Evolutionary conservation across 2,797 vertebrate genomes (phyloP), one percentile per base, ranked within the genome.

Genomic region (Lerista edwardsae): DNA sequence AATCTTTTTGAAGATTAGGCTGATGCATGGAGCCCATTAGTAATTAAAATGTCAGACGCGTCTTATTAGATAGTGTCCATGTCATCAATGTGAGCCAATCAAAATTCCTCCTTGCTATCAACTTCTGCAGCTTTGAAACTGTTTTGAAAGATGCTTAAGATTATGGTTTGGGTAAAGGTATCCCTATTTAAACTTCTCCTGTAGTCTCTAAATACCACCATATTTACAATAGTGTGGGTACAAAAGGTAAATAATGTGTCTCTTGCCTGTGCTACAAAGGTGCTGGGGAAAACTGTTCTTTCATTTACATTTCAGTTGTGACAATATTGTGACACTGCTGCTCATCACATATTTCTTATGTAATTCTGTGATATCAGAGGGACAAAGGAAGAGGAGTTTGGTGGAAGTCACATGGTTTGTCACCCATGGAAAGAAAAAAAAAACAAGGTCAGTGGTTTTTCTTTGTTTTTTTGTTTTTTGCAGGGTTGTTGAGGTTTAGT

Each of bases 371-470:
- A 79, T 89, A 81, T 90, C 90, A 86, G n/a, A 88, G 74, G 68
- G 73, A 87, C 84, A 87, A 89, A 93, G 90, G 85, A 90, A 87
- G 78, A 90, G 31, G 73, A 84, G 84, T 92, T 74, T 88, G 93
- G 82, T 92, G 87, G 82, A 92, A 94, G 93, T 88, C 84, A 91
- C 89, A 88, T 84, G 51, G 39, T 90, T 93, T 87, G 59, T 93
- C 84, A 85, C 39, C 83, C 36, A 44, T 29, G 59, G 23, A 71
- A 67, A 29, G 55, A 25, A 72, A 67, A 25, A 65, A 83, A 91
- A 90, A 92, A 93, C 92, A 95, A 94, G 91, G 91, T 94, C 94
- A 94, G 19, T n/a, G n/a, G n/a, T n/a, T n/a, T n/a, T n/a, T n/a
- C n/a, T n/a, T n/a, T n/a, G n/a, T n/a, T n/a, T n/a, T n/a, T n/a